Base-by-base conservation (phyloP, 2,113 vertebrate species). In the Thunnus thynnus region DNA sequence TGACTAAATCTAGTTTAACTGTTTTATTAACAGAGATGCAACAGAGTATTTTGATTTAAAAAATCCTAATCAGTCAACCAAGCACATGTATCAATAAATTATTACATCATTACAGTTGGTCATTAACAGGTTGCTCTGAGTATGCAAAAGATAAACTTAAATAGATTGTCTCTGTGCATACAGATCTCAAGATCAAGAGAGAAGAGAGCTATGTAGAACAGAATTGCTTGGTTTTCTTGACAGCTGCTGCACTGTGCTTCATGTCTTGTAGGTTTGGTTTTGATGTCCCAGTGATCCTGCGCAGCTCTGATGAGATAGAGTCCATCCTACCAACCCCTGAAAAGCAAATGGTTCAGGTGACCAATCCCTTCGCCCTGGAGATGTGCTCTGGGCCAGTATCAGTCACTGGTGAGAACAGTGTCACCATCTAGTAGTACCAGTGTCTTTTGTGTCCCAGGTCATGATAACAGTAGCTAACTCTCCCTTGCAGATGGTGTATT, bases 281-380 rank as follows among this genome's bases (percentile, higher is more conserved):
- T 88, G 97, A 97, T 78, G 96, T 99, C 68, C 98, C 98, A 5
- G 96, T 98, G 61, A 97, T 99, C 81, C 92, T 98, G 71, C 96
- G 96, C 84, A 99, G 97, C 86, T 97, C 96, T 0, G 97, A 99
- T 86, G 97, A 98, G 69, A 86, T 93, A 0, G 96, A 96, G 57
- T 95, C 96, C 60, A 82, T 82, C 60, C 63, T 88, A 17, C 94
- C 93, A 61, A 93, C 97, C 2, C 93, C 96, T 74, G 97, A 97
- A 88, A 99, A 96, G 77, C 95, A 62, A 12, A 99, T 99, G 98
- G 96, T 96, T 81, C 96, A 96, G 95, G 97, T 98, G 91, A 97
- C 95, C 82, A 99, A 99, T 82, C 98, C 98, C 20, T 99, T 99
- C 46, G 90, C 95, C 3, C 84, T 99, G 84, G 96, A 96, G 72